These are phyloP conservation scores for Arothron firmamentum DNA, from an alignment of 2,113 vertebrate genomes.

Conservation along the genomic window DNA sequence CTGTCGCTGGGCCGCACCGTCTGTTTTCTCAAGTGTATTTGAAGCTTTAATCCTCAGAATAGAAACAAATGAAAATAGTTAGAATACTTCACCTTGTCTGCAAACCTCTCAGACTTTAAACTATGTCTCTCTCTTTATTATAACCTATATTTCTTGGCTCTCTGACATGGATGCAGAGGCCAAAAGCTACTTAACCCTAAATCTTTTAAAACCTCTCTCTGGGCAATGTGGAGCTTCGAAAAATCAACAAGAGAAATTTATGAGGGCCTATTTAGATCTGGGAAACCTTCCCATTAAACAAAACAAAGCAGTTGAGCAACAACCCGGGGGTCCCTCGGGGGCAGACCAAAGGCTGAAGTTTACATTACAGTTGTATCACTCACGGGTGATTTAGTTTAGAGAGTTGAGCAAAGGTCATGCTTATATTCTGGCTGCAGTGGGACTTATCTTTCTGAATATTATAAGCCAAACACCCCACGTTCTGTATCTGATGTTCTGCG, in stretches of 20 bases:
- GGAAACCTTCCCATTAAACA: conserved; percentile 53
- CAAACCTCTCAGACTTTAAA: not conserved
- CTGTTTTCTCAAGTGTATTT: conserved; percentile 53
- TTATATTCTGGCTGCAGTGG: conserved; percentile 24
- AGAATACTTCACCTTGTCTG: conserved; percentile 43
- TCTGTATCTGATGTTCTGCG: no score
- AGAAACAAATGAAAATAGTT: conserved; percentile 67
- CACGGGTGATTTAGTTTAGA: conserved; percentile 67
- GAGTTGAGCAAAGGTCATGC: conserved; percentile 40
- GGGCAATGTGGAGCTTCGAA: conserved; percentile 22
- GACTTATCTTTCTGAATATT: not conserved
- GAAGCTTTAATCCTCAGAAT: conserved; percentile 60
- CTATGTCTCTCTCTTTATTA: not conserved
- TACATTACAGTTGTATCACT: conserved; percentile 68
- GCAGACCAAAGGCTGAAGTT: conserved; percentile 61
- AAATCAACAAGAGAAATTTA: conserved; percentile 43
- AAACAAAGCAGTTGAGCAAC: conserved; percentile 41
- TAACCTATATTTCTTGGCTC: not conserved
- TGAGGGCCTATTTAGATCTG: conserved; percentile 49
- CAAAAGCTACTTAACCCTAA: conserved; percentile 15
- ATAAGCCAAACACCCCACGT: not conserved
- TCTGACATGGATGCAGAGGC: conserved; percentile 5
- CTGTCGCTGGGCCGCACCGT: conserved; percentile 9
- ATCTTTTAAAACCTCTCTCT: conserved; percentile 1
- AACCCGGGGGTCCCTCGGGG: conserved; percentile 28